These are phyloP conservation scores for Brachionus rubens DNA, from an alignment of 1,140 invertebrate genomes.

Conservation along the genomic window DNA sequence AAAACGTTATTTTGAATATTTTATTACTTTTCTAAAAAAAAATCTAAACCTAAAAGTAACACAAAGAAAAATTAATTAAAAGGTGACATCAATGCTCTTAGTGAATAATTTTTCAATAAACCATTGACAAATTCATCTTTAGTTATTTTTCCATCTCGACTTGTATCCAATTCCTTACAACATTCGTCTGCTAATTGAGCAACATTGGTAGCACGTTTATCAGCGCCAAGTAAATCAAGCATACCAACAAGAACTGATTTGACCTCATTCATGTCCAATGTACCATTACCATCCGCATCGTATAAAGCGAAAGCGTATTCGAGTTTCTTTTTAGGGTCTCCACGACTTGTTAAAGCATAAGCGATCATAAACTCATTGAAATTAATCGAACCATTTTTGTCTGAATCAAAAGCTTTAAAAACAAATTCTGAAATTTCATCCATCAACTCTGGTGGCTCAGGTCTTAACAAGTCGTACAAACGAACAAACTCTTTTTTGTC, in stretches of 20 bases:
- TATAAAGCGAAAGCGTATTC: constrained; percentile 44
- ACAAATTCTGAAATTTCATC: constrained; percentile 38
- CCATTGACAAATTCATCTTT: constrained; percentile 40
- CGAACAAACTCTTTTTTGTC: constrained; percentile 9
- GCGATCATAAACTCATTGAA: constrained; percentile 30
- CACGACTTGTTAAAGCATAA: constrained; percentile 24
- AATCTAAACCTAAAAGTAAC: too few species aligned
- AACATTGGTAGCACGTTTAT: neutral
- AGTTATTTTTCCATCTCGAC: neutral
- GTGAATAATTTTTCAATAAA: neutral
- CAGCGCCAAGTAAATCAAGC: constrained; percentile 33
- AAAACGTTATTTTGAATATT: too few species aligned
- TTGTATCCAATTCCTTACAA: neutral
- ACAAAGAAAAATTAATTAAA: too few species aligned
- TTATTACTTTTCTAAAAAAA: too few species aligned
- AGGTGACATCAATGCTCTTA: constrained; percentile 41
- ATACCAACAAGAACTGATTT: constrained; percentile 13
- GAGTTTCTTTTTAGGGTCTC: constrained; percentile 7
- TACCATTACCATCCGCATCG: constrained; percentile 23
- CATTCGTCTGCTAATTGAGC: neutral
- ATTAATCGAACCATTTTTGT: neutral
- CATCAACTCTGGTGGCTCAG: constrained; percentile 11
- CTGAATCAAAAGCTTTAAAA: constrained; percentile 42
- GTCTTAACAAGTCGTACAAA: neutral
- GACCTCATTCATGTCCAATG: neutral